phyloP scores from a whole-genome alignment of 2,113 vertebrate species.

The Plectropomus leopardus region DNA sequence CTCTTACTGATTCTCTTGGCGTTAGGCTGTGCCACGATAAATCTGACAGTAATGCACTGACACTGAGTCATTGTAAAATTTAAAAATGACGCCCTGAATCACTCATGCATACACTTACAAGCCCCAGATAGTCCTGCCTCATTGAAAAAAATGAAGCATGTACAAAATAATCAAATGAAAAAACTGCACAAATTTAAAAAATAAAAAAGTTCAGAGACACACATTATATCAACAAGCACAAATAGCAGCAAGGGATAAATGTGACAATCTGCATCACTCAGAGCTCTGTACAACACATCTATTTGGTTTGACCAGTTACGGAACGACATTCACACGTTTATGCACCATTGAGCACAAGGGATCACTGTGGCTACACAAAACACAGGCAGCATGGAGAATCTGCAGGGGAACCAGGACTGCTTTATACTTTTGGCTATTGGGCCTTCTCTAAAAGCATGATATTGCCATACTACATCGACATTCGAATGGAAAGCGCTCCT shows the following conservation, averaged over 20 bases:
- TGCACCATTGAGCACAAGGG: constrained; percentile 84
- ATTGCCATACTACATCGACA: constrained; percentile 66
- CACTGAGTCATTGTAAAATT: constrained; percentile 56
- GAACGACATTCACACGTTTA: constrained; percentile 82
- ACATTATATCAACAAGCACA: constrained; percentile 75
- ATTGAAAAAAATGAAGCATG: constrained; percentile 14
- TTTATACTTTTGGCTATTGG: constrained; percentile 52
- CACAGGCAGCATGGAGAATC: constrained; percentile 67
- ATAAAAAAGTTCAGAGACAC: constrained; percentile 44
- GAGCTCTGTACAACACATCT: constrained; percentile 80
- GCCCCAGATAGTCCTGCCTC: constrained; percentile 37
- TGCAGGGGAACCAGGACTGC: constrained; percentile 54
- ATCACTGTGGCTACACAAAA: constrained; percentile 80
- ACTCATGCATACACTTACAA: constrained; percentile 44
- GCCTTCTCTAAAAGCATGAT: constrained; percentile 62
- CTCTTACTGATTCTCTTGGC: constrained; percentile 45
- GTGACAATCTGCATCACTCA: constrained; percentile 68
- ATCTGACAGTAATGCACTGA: constrained; percentile 50
- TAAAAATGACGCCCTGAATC: constrained; percentile 55
- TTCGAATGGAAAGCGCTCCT: constrained; percentile 53
- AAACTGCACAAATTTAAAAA: constrained; percentile 22
- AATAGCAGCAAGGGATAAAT: constrained; percentile 71
- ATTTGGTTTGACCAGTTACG: constrained; percentile 82
- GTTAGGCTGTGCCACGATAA: constrained; percentile 29
- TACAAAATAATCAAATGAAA: constrained; percentile 19